Conservation (phyloP, 30 jellyfish, hydroid and myxozoan species). For the Euphysa ruthae region DNA sequence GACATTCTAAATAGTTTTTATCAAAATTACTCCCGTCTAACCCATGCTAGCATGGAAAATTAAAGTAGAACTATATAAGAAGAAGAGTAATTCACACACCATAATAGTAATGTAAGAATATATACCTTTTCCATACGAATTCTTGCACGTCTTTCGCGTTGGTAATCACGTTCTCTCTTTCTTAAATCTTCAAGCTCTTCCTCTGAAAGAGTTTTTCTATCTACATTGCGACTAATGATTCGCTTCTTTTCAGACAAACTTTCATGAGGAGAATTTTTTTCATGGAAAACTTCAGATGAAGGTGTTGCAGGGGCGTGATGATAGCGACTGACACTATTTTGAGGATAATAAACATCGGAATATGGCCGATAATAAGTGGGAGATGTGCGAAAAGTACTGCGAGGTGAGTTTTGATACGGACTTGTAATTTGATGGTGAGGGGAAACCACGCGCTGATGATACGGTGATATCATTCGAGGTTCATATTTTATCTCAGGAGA, state of each 20-base stretch:
- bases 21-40: no score
- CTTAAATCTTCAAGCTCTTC: slow-evolving; percentile 73
- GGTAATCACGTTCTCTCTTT: slow-evolving; percentile 75
- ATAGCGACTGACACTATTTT: neutral
- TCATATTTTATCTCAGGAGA: no score
- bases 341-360: no score
- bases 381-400: no score
- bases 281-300: neutral
- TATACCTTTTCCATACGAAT: slow-evolving; percentile 67
- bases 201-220: slow-evolving; percentile 53
- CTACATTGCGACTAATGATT: slow-evolving; percentile 47
- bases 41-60: no score
- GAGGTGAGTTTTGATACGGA: no score
- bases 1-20: no score
- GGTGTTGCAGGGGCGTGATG: neutral
- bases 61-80: no score
- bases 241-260: slow-evolving; percentile 25
- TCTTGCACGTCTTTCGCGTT: slow-evolving; percentile 73
- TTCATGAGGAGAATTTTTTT: neutral
- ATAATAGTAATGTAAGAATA: no score
- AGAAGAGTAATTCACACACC: no score
- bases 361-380: no score
- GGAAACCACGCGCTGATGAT: neutral
- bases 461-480: neutral
- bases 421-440: neutral